Base-by-base conservation (phyloP, 2,888 invertebrate genomes). In the Pyralis farinalis region DNA sequence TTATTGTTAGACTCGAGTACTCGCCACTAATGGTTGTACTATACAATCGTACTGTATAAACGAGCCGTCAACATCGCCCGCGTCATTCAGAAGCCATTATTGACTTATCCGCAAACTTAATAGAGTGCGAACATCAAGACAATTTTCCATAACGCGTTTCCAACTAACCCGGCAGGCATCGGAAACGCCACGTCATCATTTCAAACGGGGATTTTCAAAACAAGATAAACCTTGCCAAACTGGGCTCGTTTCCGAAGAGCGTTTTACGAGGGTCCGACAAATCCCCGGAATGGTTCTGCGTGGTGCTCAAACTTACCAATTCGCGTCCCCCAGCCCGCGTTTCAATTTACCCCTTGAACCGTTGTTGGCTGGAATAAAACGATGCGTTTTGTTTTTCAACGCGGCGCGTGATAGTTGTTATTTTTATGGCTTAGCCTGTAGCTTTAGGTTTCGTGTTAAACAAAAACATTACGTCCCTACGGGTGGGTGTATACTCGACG, bases 191-290 rank as follows among this genome's bases (percentile, higher is more conserved):
- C 62, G 65, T 74, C 72, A 73, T 72, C 64, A 61, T 59, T 59
- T 58, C 53, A 41, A 50, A 46, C 44, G 39, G 49, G 58, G 55
- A 60, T 69, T 65, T 63, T 63, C 64, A 71, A 73, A 79, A 76
- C 70, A 74, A 74, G 69, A 74, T 75, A 77, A 72, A 71, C 65
- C 62, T 58, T 51, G 54, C 57, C 56, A 46, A 58, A 55, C 55
- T 54, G 47, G 43, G 47, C 55, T 49, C 59, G 63, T 68, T 71
- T 67, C 63, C 66, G 63, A 67, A 64, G 62, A 72, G 55, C 63
- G 62, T 71, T 80, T 78, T 79, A 78, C 71, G 77, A 79, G 74
- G 79, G 78, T 73, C 69, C 59, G 64, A 74, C 73, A 75, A 78
- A 79, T 77, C 74, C 74, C 61, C 53, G 58, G 51, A 71, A 74